These are phyloP conservation scores for Molothrus ater DNA, from an alignment of 2,797 vertebrate species.

Conservation along the genomic window DNA sequence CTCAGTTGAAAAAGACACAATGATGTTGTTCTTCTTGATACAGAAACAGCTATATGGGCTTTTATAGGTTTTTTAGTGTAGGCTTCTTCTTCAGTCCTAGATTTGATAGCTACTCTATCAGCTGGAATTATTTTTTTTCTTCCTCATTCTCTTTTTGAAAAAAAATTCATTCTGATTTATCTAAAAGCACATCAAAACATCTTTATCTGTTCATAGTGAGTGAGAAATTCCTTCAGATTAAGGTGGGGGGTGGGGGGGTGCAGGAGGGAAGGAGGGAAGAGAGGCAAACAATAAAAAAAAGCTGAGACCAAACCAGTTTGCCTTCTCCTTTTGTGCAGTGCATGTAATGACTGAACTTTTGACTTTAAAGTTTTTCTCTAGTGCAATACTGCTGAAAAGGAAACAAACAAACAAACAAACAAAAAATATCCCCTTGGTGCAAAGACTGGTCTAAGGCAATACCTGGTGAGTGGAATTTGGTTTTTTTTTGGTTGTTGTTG, in stretches of 20 bases:
- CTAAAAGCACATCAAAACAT: slow-evolving; percentile 24
- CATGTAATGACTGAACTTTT: slow-evolving; percentile 47
- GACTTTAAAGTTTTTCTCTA: not conserved
- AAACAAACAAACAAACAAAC: slow-evolving; percentile 32
- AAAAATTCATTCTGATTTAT: slow-evolving; percentile 10
- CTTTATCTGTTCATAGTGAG: slow-evolving; percentile 22
- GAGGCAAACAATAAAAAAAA: slow-evolving; percentile 10
- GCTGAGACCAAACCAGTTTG: not conserved
- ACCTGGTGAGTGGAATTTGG: slow-evolving; percentile 10
- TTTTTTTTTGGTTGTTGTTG: slow-evolving; percentile 13
- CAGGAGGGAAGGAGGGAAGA: not conserved
- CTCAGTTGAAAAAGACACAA: slow-evolving; percentile 33
- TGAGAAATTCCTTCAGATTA: slow-evolving; percentile 44
- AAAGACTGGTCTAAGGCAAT: not conserved
- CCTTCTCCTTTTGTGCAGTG: not conserved
- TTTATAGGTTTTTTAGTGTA: slow-evolving; percentile 42
- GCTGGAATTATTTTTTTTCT: not conserved
- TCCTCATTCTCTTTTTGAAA: not conserved
- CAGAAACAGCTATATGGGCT: not conserved
- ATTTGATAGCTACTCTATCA: slow-evolving; percentile 40
- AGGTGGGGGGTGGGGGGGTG: too few species aligned
- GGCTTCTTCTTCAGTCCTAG: slow-evolving; percentile 26
- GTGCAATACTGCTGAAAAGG: not conserved
- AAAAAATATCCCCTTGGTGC: not conserved
- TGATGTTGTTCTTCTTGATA: not conserved